Evolutionary conservation across 2,888 invertebrate genomes (phyloP), one percentile per base, ranked within the genome.

Genomic region (Xiphydria camelus): DNA sequence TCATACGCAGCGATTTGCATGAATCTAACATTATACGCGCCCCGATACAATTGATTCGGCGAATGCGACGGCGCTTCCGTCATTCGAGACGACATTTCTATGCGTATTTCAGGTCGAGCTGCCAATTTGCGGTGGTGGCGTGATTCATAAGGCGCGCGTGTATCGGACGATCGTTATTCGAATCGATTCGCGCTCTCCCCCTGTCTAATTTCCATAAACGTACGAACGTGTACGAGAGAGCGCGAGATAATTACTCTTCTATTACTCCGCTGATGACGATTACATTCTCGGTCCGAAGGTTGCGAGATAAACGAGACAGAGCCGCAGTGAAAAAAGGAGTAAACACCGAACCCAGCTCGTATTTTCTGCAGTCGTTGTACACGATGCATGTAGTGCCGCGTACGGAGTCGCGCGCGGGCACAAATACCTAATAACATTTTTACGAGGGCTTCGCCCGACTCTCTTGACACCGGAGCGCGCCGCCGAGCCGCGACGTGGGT

Each of bases 401-500:
- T 25, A 23, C 23, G 32, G 12, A 38, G 20, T n/a, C n/a, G n/a
- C n/a, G n/a, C n/a, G n/a, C n/a, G n/a, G n/a, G 20, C 20, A 33
- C 12, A 15, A 22, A 6, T 12, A 26, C 26, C 10, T 45, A 57
- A 56, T 50, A 53, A 51, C 47, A 52, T 35, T 55, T 55, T 55
- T 55, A 57, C 51, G 55, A 48, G 33, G 49, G 41, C 42, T 42
- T 41, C 41, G 47, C 51, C 49, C 49, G 45, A 48, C 47, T 57
- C 57, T 52, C 57, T 58, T 61, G 59, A 61, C 57, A 59, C 53
- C 48, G 58, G 58, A 62, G 51, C 51, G 52, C 51, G 45, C 55
- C 58, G 53, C 53, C n/a, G n/a, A n/a, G n/a, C n/a, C n/a, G n/a
- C 62, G 40, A 55, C 61, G 55, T 60, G 59, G 65, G 58, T 57